Evolutionary conservation across 2,113 vertebrate species (phyloP), one percentile per base, ranked within the genome.

Genomic region (Gymnogyps californianus): DNA sequence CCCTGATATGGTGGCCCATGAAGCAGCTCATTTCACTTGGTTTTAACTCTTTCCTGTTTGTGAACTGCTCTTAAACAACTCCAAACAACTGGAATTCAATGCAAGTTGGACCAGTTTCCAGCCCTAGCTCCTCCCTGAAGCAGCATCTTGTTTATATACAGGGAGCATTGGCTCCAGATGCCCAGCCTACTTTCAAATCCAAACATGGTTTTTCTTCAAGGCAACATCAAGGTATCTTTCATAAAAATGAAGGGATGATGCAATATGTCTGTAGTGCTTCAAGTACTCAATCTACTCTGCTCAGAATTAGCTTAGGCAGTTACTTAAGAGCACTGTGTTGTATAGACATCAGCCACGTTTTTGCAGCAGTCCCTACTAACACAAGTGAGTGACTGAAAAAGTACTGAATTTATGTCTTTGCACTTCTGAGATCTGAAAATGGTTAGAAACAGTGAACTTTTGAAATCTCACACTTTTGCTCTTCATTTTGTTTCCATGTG

Each of bases 241-340:
- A 93, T 67, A 89, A 95, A 94, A 89, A 91, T 3, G 47, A 95
- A 79, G 70, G 69, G 89, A 94, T 95, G 96, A 89, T 83, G 93
- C 84, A 96, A 72, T 71, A 49, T 19, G 28, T 11, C 61, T 22
- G 11, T 2, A 95, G 70, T 32, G 44, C 74, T 93, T 90, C n/a
- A 87, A 82, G n/a, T 40, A 55, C 17, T 42, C 2, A n/a, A 70
- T 59, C 32, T 75, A 29, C 59, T 89, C 74, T n/a, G 61, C 70
- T 89, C 52, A 82, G 81, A 82, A 91, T 62, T 55, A 72, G 84
- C 57, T 76, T 17, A 52, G 36, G 78, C 25, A 66, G 75, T 26
- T 79, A 82, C 54, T 64, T 49, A 74, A 83, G 46, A 83, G 54
- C 69, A 59, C n/a, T 0, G 0, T 24, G 29, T 16, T 34, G 25